A percentile compares a stretch with the other conserved stretches of the same genome.
phyloP scores from a whole-genome alignment of 2,797 vertebrate species.

The Gymnodraco acuticeps region DNA sequence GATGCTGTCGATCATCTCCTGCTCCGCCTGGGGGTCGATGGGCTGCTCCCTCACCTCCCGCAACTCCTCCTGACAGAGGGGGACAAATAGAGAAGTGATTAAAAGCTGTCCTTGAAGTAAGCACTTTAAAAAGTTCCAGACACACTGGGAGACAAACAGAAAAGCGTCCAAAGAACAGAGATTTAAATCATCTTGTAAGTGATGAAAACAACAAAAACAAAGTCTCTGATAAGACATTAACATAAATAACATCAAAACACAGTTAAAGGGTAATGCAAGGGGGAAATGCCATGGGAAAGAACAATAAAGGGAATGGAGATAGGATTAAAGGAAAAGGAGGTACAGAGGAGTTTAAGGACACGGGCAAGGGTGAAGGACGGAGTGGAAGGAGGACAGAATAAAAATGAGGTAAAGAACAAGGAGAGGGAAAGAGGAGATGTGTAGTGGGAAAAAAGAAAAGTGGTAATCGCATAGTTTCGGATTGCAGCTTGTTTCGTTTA shows the following conservation, averaged over 20 bases:
- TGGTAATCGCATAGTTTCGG: conserved; percentile 17
- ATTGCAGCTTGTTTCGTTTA: conserved; percentile 53
- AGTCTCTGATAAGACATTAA: background rate
- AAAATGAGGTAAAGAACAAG: conserved; percentile 9
- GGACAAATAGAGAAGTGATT: conserved; percentile 5
- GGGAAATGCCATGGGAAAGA: background rate
- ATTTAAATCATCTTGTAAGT: conserved; percentile 28
- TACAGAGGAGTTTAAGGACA: conserved; percentile 31
- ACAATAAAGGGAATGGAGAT: conserved; percentile 13
- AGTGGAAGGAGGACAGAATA: conserved; percentile 25
- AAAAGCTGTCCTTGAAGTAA: conserved; percentile 20
- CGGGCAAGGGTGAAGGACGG: conserved; percentile 49
- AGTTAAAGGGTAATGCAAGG: background rate
- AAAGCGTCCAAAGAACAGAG: conserved; percentile 21
- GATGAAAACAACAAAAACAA: conserved; percentile 22
- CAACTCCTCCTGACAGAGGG: conserved; percentile 89
- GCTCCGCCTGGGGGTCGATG: conserved; percentile 94
- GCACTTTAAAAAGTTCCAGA: conserved; percentile 16
- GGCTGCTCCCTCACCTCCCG: conserved; percentile 94
- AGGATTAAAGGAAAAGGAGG: conserved; percentile 12
- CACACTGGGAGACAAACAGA: conserved; percentile 2
- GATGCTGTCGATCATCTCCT: conserved; percentile 97
- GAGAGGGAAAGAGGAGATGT: background rate
- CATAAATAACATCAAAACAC: conserved; percentile 7
- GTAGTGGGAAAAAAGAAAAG: background rate